Percentiles rank a stretch among this genome's conserved stretches.
Evolutionary conservation across 2,888 invertebrate genomes (phyloP).

Genomic region (Pseudococcus jackbeardsleyi): DNA sequence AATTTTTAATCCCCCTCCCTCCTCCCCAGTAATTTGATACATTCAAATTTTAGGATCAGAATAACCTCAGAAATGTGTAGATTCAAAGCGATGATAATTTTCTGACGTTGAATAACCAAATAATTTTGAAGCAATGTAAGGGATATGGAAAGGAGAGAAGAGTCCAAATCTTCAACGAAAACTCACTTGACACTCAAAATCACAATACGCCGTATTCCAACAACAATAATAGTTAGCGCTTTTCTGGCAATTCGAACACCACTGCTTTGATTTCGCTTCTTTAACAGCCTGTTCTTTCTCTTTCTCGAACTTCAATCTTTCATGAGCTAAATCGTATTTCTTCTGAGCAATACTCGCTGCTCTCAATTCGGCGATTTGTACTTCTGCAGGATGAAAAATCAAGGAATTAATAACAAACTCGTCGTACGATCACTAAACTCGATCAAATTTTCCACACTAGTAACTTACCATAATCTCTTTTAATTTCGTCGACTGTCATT

Average conservation of each 20-base stretch:
- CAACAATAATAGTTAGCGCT: slow-evolving; percentile 95
- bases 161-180: not conserved
- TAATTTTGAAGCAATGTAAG: too few relatives aligned
- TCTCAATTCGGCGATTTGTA: slow-evolving; percentile 79
- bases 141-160: too few relatives aligned
- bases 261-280: slow-evolving; percentile 88
- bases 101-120: too few relatives aligned
- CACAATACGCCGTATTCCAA: slow-evolving; percentile 96
- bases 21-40: too few relatives aligned
- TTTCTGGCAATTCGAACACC: slow-evolving; percentile 90
- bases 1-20: too few relatives aligned
- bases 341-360: slow-evolving; percentile 80
- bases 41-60: too few relatives aligned
- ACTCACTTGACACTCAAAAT: slow-evolving; percentile 82
- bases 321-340: slow-evolving; percentile 76
- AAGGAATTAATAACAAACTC: too few relatives aligned
- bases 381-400: slow-evolving; percentile 72
- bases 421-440: too few relatives aligned
- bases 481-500: slow-evolving; percentile 81
- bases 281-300: slow-evolving; percentile 81
- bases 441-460: not conserved
- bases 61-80: too few relatives aligned
- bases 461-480: slow-evolving; percentile 77
- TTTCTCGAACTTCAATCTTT: slow-evolving; percentile 77
- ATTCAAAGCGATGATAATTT: too few relatives aligned